phyloP scores from a whole-genome alignment of 1,140 invertebrate species.

The Aricia agestis region DNA sequence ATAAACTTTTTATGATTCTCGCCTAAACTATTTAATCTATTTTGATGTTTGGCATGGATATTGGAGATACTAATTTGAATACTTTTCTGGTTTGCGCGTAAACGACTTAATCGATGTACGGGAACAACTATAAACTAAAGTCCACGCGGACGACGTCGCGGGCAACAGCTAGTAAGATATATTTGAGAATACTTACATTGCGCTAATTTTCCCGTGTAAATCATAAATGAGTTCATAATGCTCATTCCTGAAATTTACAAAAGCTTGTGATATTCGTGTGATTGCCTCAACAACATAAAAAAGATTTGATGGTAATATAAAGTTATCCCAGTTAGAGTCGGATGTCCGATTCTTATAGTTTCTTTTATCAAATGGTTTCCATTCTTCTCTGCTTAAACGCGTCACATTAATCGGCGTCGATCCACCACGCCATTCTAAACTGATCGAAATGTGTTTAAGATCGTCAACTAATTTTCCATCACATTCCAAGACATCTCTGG shows the following conservation, averaged over 20 bases:
- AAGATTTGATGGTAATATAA: background rate
- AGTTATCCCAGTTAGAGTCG: background rate
- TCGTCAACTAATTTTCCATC: background rate
- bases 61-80: too few relatives aligned
- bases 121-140: too few relatives aligned
- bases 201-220: conserved; percentile 7
- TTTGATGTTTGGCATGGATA: too few relatives aligned
- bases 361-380: background rate
- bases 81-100: too few relatives aligned
- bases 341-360: background rate
- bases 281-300: conserved; percentile 21
- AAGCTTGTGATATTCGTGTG: conserved; percentile 20
- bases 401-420: background rate
- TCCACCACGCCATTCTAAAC: conserved; percentile 25
- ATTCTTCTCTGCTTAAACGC: background rate
- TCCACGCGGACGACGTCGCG: too few relatives aligned
- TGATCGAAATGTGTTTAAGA: conserved; percentile 19
- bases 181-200: conserved; percentile 11
- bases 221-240: conserved; percentile 19
- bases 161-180: too few relatives aligned
- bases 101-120: too few relatives aligned
- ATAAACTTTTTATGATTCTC: too few relatives aligned
- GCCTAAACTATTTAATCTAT: too few relatives aligned
- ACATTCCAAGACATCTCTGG: conserved; percentile 20
- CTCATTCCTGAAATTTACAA: conserved; percentile 17